Conservation (phyloP, 2,888 invertebrate genomes). For the Metalampra italica region DNA sequence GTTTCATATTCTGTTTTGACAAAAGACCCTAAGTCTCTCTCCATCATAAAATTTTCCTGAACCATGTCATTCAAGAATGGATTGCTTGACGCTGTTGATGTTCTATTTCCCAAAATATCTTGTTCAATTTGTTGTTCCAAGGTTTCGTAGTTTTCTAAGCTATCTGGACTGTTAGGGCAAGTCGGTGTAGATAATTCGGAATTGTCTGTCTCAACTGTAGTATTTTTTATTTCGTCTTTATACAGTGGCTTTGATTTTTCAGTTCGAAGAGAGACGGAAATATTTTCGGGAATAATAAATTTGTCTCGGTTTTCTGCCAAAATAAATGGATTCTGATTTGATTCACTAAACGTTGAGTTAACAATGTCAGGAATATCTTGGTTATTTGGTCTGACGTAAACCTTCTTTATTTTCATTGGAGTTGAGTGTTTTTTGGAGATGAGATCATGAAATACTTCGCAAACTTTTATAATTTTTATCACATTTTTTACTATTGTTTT, state of each 20-base stretch:
- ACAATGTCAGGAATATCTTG: slow-evolving; percentile 66
- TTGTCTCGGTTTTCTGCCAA: slow-evolving; percentile 44
- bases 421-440: slow-evolving; percentile 14
- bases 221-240: slow-evolving; percentile 14
- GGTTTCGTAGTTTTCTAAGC: slow-evolving; percentile 31
- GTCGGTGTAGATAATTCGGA: slow-evolving; percentile 11
- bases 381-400: slow-evolving; percentile 26
- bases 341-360: slow-evolving; percentile 62
- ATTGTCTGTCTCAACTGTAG: slow-evolving; percentile 11
- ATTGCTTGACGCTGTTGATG: slow-evolving; percentile 40
- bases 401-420: slow-evolving; percentile 18
- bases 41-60: slow-evolving; percentile 41
- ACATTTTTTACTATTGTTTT: slow-evolving; percentile 46
- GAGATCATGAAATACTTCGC: slow-evolving; percentile 44
- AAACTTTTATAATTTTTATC: slow-evolving; percentile 49
- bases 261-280: slow-evolving; percentile 55
- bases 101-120: slow-evolving; percentile 33
- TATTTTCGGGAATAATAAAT: slow-evolving; percentile 59
- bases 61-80: slow-evolving; percentile 50
- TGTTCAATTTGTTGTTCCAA: slow-evolving; percentile 37
- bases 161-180: slow-evolving; percentile 22
- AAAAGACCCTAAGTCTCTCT: slow-evolving; percentile 50
- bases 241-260: slow-evolving; percentile 37
- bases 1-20: slow-evolving; percentile 61
- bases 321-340: slow-evolving; percentile 35